Evolutionary conservation across 2,797 vertebrate species (phyloP), one percentile per base, ranked within the genome.

Genomic region (Geranospiza caerulescens): DNA sequence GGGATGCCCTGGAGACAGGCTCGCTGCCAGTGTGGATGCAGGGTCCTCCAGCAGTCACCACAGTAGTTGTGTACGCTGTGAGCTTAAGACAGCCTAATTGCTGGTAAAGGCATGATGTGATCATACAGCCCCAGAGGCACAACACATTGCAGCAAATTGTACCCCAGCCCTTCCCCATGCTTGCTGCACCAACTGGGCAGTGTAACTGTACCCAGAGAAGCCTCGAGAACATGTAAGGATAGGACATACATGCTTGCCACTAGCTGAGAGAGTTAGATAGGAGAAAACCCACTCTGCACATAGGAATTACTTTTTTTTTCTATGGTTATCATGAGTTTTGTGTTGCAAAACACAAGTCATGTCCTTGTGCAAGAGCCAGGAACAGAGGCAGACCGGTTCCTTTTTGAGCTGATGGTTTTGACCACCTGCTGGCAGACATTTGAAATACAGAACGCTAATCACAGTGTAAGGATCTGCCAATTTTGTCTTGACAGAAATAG

Each of bases 31-130:
- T 4, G 17, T 27, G 53, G 40, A 17, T 14, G 40, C 52, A 31
- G 44, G 40, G 11, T 38, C 27, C 59, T 59, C 18, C 52, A 33
- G 52, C 53, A 70, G 31, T 9, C 53, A n/a, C 59, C 6, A 3
- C 33, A 3, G 22, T 10, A n/a, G 47, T 25, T 5, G 0, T 15
- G 52, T 21, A 34, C 0, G 1, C 53, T 17, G 18, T 22, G 33
- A 55, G 40, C 33, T 26, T 8, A 23, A 15, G 47, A 20, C 40
- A n/a, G 21, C 47, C 29, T 71, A 33, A 3, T 31, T 20, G 8
- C 52, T 50, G 47, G 29, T 26, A 20, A 38, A 38, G 42, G 33
- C 13, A 8, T 12, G 34, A 8, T 12, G 34, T n/a, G 21, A 6
- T 38, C 55, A 8, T 16, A 23, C n/a, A 58, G 48, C 14, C 56